Evolutionary conservation across 2,888 invertebrate genomes (phyloP).

Genomic region (Hydrotaea cyrtoneurina): DNA sequence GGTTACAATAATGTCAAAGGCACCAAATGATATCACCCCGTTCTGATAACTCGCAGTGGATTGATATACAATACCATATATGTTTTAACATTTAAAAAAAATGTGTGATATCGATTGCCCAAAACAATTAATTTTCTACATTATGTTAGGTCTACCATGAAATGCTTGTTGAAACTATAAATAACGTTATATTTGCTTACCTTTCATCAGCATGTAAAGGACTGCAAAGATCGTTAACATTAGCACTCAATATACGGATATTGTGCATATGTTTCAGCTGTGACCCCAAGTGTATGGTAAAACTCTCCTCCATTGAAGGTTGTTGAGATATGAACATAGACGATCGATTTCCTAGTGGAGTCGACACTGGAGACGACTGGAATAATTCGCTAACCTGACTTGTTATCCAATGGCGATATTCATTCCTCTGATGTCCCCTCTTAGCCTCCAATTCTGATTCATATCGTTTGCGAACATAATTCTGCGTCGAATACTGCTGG

Average conservation of each 20-base stretch:
- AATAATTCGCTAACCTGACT: conserved; percentile 80
- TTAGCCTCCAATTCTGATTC: conserved; percentile 92
- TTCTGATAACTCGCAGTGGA: no score
- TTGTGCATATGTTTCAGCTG: conserved; percentile 99
- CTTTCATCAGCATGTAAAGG: conserved; percentile 81
- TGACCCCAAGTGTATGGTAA: conserved; percentile 98
- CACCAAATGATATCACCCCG: no score
- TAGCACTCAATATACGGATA: conserved; percentile 92
- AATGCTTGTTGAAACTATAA: no score
- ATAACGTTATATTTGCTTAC: conserved; percentile 63
- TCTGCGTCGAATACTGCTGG: conserved; percentile 90
- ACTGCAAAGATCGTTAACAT: conserved; percentile 90
- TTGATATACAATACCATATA: no score
- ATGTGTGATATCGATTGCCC: no score
- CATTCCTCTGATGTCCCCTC: conserved; percentile 91
- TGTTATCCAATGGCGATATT: conserved; percentile 93
- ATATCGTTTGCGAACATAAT: conserved; percentile 92
- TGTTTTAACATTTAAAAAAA: no score
- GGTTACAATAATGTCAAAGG: no score
- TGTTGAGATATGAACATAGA: conserved; percentile 81
- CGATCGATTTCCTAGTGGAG: conserved; percentile 79
- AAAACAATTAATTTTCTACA: no score
- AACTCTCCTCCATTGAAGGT: conserved; percentile 92
- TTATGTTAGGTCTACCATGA: no score
- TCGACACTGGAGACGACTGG: conserved; percentile 76